These are phyloP conservation scores for Mya arenaria DNA, from an alignment of 1,140 invertebrate species.

Conservation along the genomic window DNA sequence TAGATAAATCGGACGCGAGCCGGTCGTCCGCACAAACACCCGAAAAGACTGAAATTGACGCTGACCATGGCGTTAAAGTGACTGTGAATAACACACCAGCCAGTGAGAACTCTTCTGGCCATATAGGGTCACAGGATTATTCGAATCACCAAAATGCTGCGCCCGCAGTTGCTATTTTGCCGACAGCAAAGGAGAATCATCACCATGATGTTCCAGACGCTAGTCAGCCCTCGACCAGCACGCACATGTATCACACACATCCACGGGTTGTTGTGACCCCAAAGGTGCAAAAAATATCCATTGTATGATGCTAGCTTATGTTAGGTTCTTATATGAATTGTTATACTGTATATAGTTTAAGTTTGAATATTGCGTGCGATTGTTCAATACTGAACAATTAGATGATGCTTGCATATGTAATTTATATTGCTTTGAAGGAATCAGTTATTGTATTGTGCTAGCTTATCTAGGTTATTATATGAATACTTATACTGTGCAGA, in stretches of 20 bases:
- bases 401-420: too few species aligned
- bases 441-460: too few species aligned
- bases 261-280: slow-evolving; percentile 33
- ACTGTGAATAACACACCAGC: slow-evolving; percentile 6
- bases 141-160: neutral
- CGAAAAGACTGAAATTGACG: slow-evolving; percentile 14
- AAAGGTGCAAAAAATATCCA: slow-evolving; percentile 55
- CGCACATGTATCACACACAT: neutral
- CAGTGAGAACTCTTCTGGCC: neutral
- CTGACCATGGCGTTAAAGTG: neutral
- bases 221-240: slow-evolving; percentile 14
- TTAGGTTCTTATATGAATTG: too few species aligned
- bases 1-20: slow-evolving; percentile 56
- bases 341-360: too few species aligned
- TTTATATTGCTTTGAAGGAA: too few species aligned
- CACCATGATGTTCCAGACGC: slow-evolving; percentile 26
- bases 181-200: neutral
- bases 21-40: slow-evolving; percentile 26
- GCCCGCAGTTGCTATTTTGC: too few species aligned
- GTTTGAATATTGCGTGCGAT: too few species aligned
- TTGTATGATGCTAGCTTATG: slow-evolving; percentile 42
- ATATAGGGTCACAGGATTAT: neutral
- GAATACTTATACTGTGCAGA: too few species aligned
- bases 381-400: too few species aligned
- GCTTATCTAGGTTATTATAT: too few species aligned